Evolutionary conservation across 2,113 vertebrate genomes (phyloP).

Genomic region (Poeciliopsis retropinna): DNA sequence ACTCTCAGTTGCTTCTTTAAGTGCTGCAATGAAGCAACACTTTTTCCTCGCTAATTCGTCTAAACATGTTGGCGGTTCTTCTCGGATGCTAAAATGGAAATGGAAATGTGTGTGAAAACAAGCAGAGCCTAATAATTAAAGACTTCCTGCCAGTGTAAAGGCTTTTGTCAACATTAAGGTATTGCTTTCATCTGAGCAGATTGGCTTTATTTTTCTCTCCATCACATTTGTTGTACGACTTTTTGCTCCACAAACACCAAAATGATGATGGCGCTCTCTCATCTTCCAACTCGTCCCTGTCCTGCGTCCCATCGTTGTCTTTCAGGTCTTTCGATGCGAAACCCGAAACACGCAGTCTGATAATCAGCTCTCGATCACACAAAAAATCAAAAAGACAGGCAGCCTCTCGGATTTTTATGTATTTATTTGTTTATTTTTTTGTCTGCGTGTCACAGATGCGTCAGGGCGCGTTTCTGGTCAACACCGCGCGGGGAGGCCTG

Average conservation of each 20-base stretch:
- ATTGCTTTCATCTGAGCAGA: constrained; percentile 73
- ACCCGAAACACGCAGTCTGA: constrained; percentile 32
- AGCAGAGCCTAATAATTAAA: constrained; percentile 69
- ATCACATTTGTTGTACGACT: constrained; percentile 42
- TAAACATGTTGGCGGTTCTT: constrained; percentile 43
- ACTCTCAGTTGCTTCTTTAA: constrained; percentile 56
- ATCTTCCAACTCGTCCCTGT: constrained; percentile 47
- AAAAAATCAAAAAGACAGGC: constrained; percentile 19
- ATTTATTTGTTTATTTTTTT: neutral
- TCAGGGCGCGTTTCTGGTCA: constrained; percentile 97
- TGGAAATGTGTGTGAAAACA: constrained; percentile 49
- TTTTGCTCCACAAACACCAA: constrained; percentile 11
- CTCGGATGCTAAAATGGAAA: constrained; percentile 53
- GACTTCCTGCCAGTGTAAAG: constrained; percentile 58
- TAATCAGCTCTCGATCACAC: constrained; percentile 27
- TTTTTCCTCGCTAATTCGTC: constrained; percentile 43
- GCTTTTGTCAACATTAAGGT: constrained; percentile 78
- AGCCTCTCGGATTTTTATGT: neutral
- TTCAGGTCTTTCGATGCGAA: too few species aligned
- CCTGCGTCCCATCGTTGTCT: too few species aligned
- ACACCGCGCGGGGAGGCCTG: constrained; percentile 93
- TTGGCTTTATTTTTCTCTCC: constrained; percentile 56
- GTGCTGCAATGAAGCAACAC: constrained; percentile 47
- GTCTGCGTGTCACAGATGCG: constrained; percentile 85
- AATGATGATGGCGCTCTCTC: constrained; percentile 12